Percentiles rank a stretch among this genome's conserved stretches.
Conservation (phyloP, 1,140 invertebrate genomes). For the Bombus huntii region DNA sequence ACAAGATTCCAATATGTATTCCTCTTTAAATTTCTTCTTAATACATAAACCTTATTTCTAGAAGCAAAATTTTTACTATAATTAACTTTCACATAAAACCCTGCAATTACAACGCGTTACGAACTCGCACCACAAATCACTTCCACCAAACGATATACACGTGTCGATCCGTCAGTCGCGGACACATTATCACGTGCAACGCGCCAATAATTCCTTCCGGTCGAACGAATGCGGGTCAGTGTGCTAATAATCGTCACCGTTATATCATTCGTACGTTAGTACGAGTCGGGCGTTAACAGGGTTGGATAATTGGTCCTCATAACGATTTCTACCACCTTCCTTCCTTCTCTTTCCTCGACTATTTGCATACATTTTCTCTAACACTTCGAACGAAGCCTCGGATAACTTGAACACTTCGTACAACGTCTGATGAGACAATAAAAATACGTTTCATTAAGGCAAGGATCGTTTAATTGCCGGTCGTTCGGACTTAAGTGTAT, state of each 20-base stretch:
- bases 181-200: conserved; percentile 53
- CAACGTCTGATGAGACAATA: conserved; percentile 25
- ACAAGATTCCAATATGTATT: too few species aligned
- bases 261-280: conserved; percentile 42
- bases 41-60: not conserved
- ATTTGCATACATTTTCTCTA: conserved; percentile 49
- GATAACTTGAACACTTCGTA: conserved; percentile 49
- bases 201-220: conserved; percentile 58
- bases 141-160: not conserved
- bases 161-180: conserved; percentile 56
- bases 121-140: not conserved
- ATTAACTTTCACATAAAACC: not conserved
- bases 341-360: not conserved
- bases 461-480: not conserved
- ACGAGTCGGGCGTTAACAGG: conserved; percentile 49
- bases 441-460: conserved; percentile 39
- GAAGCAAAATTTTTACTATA: not conserved
- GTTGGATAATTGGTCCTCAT: conserved; percentile 31
- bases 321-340: conserved; percentile 22
- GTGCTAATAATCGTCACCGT: conserved; percentile 52
- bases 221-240: conserved; percentile 7
- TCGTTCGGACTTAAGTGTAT: not conserved
- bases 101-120: not conserved
- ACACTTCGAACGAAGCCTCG: conserved; percentile 1
- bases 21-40: too few species aligned